phyloP scores from a whole-genome alignment of 2,888 invertebrate genomes.

The Chirona hameri region DNA sequence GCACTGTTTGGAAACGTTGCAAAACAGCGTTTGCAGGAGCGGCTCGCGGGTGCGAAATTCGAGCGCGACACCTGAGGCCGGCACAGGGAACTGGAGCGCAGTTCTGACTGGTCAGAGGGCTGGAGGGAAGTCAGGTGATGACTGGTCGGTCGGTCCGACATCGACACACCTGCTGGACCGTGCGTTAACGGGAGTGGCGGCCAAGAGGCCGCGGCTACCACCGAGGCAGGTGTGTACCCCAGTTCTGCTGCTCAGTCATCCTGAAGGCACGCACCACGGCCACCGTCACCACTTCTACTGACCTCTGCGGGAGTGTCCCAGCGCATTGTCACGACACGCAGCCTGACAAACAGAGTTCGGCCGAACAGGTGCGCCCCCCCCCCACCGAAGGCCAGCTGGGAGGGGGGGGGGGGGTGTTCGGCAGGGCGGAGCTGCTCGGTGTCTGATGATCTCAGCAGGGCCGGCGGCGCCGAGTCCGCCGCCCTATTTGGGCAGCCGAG shows the following conservation, averaged over 20 bases:
- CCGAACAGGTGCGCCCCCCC: neutral
- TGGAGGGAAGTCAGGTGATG: too few species aligned
- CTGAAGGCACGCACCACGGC: too few species aligned
- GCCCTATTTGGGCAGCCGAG: slow-evolving; percentile 1
- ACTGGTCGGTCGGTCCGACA: too few species aligned
- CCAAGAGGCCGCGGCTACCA: too few species aligned
- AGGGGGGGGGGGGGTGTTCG: neutral
- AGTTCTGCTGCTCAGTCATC: too few species aligned
- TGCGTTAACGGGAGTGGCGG: too few species aligned
- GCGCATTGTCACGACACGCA: neutral
- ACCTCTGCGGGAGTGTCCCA: too few species aligned
- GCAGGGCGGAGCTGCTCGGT: neutral
- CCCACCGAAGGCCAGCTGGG: neutral
- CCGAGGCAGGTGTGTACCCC: too few species aligned
- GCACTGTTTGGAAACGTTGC: neutral
- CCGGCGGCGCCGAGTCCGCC: neutral
- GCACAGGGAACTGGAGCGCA: neutral
- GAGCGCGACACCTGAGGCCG: neutral
- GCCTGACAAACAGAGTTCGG: neutral
- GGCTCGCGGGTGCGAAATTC: neutral
- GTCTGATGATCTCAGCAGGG: neutral
- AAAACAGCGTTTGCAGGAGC: neutral
- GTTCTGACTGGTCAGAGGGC: neutral
- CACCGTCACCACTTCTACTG: too few species aligned
- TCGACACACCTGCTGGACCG: too few species aligned